Conservation (phyloP, 2,888 invertebrate species). For the Pandemis cinnamomeana region DNA sequence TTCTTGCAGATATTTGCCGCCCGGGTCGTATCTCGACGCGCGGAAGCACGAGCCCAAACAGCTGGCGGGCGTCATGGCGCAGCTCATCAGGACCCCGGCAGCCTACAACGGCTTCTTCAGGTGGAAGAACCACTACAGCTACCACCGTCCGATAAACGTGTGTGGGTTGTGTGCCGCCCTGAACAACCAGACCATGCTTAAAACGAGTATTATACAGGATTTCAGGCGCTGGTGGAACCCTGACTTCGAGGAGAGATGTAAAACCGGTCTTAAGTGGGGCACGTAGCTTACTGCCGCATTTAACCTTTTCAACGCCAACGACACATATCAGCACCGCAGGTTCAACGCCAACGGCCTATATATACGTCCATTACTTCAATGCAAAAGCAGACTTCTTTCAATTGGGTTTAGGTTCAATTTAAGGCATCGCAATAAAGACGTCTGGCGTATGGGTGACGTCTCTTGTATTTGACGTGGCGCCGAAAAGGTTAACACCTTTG, state of each 20-base stretch:
- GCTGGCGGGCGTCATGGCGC: slow-evolving; percentile 14
- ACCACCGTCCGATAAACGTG: background rate
- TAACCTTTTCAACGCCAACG: too few relatives aligned
- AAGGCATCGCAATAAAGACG: too few relatives aligned
- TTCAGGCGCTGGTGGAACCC: slow-evolving; percentile 12
- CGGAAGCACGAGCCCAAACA: background rate
- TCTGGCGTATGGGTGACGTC: too few relatives aligned
- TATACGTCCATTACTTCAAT: too few relatives aligned
- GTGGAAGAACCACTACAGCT: slow-evolving; percentile 18
- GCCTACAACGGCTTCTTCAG: slow-evolving; percentile 23
- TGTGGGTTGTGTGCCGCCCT: slow-evolving; percentile 6
- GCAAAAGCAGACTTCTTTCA: too few relatives aligned
- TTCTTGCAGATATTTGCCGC: slow-evolving; percentile 2
- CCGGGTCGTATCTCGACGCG: slow-evolving; percentile 27
- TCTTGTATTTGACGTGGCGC: too few relatives aligned
- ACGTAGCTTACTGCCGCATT: background rate
- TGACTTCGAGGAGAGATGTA: background rate
- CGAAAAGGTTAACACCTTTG: too few relatives aligned
- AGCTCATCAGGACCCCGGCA: slow-evolving; percentile 11
- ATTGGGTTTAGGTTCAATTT: too few relatives aligned
- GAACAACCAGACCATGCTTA: slow-evolving; percentile 4
- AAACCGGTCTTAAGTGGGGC: slow-evolving; percentile 1
- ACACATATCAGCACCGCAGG: too few relatives aligned
- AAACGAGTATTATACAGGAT: background rate
- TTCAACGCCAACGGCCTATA: too few relatives aligned